These are phyloP conservation scores for Drosophila malerkotliana DNA, from an alignment of 1,140 invertebrate species.

Conservation along the genomic window DNA sequence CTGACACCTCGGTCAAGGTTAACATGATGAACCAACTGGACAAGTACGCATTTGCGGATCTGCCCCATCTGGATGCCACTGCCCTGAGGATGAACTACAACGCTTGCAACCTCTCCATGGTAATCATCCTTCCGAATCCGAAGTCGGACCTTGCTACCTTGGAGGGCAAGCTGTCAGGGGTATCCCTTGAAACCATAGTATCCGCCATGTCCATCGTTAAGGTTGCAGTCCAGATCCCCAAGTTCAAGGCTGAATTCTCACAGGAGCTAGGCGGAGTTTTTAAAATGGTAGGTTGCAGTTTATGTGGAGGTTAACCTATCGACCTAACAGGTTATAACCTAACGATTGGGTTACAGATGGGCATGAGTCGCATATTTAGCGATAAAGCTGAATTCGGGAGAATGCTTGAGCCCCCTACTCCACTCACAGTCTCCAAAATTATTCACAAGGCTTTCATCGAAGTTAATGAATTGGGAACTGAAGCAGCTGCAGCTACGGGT, in stretches of 20 bases:
- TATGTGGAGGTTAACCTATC: background rate
- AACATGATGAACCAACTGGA: slow-evolving; percentile 83
- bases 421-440: slow-evolving; percentile 84
- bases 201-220: slow-evolving; percentile 46
- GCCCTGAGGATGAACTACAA: slow-evolving; percentile 84
- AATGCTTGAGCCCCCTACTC: slow-evolving; percentile 83
- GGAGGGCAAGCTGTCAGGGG: slow-evolving; percentile 84
- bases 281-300: slow-evolving; percentile 40
- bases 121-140: slow-evolving; percentile 86
- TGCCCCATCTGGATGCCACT: slow-evolving; percentile 74
- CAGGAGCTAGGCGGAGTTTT: slow-evolving; percentile 85
- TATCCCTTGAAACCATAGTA: slow-evolving; percentile 74
- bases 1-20: slow-evolving; percentile 64
- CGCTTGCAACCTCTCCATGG: slow-evolving; percentile 85
- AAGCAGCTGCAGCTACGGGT: slow-evolving; percentile 85
- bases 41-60: slow-evolving; percentile 72
- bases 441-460: slow-evolving; percentile 87
- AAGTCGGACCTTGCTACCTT: slow-evolving; percentile 84
- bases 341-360: slow-evolving; percentile 82
- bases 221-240: slow-evolving; percentile 87
- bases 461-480: slow-evolving; percentile 87
- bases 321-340: background rate
- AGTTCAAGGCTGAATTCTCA: slow-evolving; percentile 88
- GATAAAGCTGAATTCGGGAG: slow-evolving; percentile 86
- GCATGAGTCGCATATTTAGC: slow-evolving; percentile 86